Percentiles rank a stretch among this genome's conserved stretches.
These are phyloP conservation scores for Oreochromis spilurus DNA, from an alignment of 2,113 vertebrate genomes.

Conservation along the genomic window DNA sequence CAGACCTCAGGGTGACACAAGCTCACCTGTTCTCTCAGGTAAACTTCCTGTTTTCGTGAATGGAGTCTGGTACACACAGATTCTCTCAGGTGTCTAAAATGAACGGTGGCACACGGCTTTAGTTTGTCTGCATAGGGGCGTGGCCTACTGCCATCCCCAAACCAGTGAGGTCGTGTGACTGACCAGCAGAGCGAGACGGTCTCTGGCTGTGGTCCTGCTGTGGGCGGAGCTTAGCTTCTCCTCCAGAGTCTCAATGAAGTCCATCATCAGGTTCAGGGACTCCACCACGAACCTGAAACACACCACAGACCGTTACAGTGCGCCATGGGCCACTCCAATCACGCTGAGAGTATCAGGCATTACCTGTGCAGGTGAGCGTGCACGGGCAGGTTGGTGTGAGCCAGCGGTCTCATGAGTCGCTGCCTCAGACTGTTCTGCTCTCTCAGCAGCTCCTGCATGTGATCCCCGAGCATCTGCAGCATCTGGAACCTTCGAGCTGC, in stretches of 20 bases:
- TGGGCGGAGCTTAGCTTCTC: slow-evolving; percentile 71
- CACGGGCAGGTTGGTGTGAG: slow-evolving; percentile 80
- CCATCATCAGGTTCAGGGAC: slow-evolving; percentile 74
- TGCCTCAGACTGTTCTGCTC: slow-evolving; percentile 78
- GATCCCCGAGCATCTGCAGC: slow-evolving; percentile 80
- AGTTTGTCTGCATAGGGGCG: not conserved
- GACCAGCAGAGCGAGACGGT: slow-evolving; percentile 76
- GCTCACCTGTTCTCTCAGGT: not conserved
- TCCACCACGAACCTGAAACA: slow-evolving; percentile 76
- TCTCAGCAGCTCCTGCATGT: slow-evolving; percentile 83
- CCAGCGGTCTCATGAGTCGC: slow-evolving; percentile 78
- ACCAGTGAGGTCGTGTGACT: slow-evolving; percentile 36
- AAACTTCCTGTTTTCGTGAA: not conserved
- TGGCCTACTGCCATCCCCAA: not conserved
- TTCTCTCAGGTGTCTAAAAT: not conserved
- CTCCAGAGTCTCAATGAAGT: slow-evolving; percentile 83
- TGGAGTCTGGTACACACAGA: not conserved
- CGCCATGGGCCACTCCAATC: not conserved
- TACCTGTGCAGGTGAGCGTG: slow-evolving; percentile 84
- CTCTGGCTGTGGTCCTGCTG: slow-evolving; percentile 58
- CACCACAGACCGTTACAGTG: not conserved
- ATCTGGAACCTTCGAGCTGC: slow-evolving; percentile 75
- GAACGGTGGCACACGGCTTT: not conserved
- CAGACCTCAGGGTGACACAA: not conserved
- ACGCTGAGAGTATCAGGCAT: not conserved